Base-by-base conservation (phyloP, 2,113 vertebrate genomes). In the Pollachius pollachius region DNA sequence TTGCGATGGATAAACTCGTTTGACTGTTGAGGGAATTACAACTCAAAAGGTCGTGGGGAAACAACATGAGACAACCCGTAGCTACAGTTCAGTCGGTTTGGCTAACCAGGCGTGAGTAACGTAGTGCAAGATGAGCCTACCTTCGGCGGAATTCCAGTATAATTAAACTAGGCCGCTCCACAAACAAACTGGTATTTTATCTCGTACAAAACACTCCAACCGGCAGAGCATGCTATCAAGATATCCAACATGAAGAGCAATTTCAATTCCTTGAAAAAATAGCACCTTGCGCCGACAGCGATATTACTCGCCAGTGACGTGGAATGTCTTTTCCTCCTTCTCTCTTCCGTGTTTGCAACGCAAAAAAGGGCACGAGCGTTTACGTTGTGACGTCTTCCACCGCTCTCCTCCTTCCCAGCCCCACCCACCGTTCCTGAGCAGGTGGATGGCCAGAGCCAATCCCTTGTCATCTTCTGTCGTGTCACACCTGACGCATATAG, bases 261-360 rank as follows among this genome's bases (percentile, higher is more conserved):
- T 23, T 6, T n/a, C 23, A 62, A n/a, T 21, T 15, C 13, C 25
- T 62, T 0, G 3, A 15, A 57, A n/a, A 57, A 57, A n/a, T 5
- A 17, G 54, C 54, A n/a, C 71, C 77, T 74, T 61, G 65, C 71
- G 58, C 76, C 82, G 82, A 86, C 82, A 82, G 73, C 72, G 21
- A 63, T 71, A 60, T 83, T 81, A 82, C 90, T 89, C 91, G 85
- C 89, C 84, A 70, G 85, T 92, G 92, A 93, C 91, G 92, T 91
- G 90, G 89, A 91, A 75, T 1, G 67, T 74, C 76, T 59, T 73
- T 81, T 73, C 72, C 71, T 73, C 71, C 68, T 66, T 59, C 76
- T 72, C 72, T 69, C 90, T 92, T 91, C 89, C 89, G 90, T 78
- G 81, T 89, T 48, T 87, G 74, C 72, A 65, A 21, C 9, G 54